phyloP scores from a whole-genome alignment of 2,888 invertebrate species.

The Bombyx huttoni region DNA sequence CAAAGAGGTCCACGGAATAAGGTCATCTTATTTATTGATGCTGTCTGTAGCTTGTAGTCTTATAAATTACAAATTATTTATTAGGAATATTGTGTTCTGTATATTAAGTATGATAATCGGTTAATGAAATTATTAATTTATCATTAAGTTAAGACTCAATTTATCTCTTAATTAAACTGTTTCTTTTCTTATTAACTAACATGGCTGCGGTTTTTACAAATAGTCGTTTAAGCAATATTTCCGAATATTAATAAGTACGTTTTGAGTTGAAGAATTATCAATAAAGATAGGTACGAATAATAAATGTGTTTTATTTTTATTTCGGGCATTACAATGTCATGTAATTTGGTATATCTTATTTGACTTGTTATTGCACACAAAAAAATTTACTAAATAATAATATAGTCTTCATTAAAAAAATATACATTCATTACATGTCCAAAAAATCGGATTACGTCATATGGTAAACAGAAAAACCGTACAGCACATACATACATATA shows the following conservation, averaged over 20 bases:
- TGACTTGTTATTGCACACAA: too few species aligned
- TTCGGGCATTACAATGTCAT: too few species aligned
- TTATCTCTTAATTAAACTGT: slow-evolving; percentile 30
- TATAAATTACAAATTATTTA: slow-evolving; percentile 58
- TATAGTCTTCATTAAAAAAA: too few species aligned
- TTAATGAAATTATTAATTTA: slow-evolving; percentile 40
- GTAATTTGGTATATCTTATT: too few species aligned
- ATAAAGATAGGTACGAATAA: slow-evolving; percentile 45
- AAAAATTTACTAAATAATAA: too few species aligned
- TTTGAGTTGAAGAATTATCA: slow-evolving; percentile 58
- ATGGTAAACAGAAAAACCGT: too few species aligned
- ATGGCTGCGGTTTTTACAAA: slow-evolving; percentile 22
- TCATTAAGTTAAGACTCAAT: slow-evolving; percentile 36
- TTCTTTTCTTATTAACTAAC: slow-evolving; percentile 23
- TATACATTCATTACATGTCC: too few species aligned
- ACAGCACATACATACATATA: too few species aligned
- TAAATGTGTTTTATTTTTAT: slow-evolving; percentile 19
- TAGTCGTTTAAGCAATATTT: slow-evolving; percentile 44
- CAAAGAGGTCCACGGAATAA: slow-evolving; percentile 55
- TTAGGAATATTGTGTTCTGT: slow-evolving; percentile 59
- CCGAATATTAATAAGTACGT: slow-evolving; percentile 37
- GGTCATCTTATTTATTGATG: slow-evolving; percentile 67
- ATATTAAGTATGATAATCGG: slow-evolving; percentile 55
- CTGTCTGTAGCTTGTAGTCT: slow-evolving; percentile 48
- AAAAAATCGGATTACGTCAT: too few species aligned